These are phyloP conservation scores for Linhomoeus sp. DNA, from an alignment of 2,888 invertebrate genomes.

Conservation along the genomic window DNA sequence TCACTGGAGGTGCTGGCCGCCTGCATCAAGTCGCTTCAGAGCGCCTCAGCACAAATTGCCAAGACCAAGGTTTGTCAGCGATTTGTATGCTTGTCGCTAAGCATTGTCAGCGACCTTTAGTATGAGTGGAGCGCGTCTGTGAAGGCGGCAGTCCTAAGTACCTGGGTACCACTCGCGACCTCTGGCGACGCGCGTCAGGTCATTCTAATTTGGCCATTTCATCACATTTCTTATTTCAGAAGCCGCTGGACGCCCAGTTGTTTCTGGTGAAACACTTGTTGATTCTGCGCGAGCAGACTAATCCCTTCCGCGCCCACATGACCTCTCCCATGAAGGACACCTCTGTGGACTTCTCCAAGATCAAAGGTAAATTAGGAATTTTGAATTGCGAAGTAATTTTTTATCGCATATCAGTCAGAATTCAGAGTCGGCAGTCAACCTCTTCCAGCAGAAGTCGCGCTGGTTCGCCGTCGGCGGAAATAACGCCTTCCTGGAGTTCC, in stretches of 20 bases:
- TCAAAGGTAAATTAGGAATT: slow-evolving; percentile 42
- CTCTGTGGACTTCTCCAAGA: slow-evolving; percentile 71
- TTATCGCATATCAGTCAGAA: no score
- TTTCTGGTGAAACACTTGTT: slow-evolving; percentile 93
- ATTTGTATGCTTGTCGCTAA: no score
- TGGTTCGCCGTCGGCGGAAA: slow-evolving; percentile 66
- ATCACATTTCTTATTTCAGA: slow-evolving; percentile 33
- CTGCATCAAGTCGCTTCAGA: slow-evolving; percentile 70
- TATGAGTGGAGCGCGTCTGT: no score
- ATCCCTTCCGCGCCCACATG: slow-evolving; percentile 64
- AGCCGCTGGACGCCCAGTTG: slow-evolving; percentile 69
- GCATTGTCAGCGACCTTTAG: no score
- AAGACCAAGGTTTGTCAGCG: slow-evolving; percentile 40
- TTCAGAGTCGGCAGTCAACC: slow-evolving; percentile 36
- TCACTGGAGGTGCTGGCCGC: slow-evolving; percentile 83
- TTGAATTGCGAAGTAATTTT: no score
- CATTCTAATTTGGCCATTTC: no score
- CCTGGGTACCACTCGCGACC: no score
- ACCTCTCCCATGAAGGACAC: slow-evolving; percentile 69
- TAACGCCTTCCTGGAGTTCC: slow-evolving; percentile 76
- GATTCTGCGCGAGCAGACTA: slow-evolving; percentile 87
- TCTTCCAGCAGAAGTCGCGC: slow-evolving; percentile 49
- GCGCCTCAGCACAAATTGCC: slow-evolving; percentile 57
- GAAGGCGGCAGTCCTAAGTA: no score
- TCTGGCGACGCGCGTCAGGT: no score